Percentiles rank a stretch among this genome's conserved stretches.
Evolutionary conservation across 2,113 vertebrate genomes (phyloP).

Genomic region (Etheostoma spectabile): DNA sequence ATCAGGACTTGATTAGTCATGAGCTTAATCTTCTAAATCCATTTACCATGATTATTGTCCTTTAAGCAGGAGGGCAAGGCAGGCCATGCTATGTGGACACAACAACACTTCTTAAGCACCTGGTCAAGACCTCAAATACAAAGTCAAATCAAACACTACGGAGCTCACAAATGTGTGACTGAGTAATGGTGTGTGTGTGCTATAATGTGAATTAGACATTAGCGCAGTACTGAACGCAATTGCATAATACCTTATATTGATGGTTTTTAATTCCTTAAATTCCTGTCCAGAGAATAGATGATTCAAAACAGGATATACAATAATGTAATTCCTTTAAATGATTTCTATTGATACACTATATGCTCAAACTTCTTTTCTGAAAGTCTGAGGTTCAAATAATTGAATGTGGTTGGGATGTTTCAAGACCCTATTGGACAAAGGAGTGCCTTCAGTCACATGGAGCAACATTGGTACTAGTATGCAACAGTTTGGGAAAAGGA

Average conservation of each 20-base stretch:
- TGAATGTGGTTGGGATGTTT: background rate
- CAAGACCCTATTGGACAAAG: conserved; percentile 15
- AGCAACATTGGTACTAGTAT: conserved; percentile 37
- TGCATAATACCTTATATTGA: background rate
- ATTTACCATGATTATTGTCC: conserved; percentile 55
- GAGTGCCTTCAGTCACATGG: conserved; percentile 5
- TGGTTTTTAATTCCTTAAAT: background rate
- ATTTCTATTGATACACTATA: background rate
- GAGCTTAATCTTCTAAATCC: conserved; percentile 79
- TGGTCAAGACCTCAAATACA: conserved; percentile 1
- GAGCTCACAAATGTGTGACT: background rate
- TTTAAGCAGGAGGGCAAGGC: conserved; percentile 40
- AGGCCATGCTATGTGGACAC: conserved; percentile 9
- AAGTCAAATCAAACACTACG: background rate
- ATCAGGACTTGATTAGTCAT: conserved; percentile 68
- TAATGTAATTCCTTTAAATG: background rate
- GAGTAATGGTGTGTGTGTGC: background rate
- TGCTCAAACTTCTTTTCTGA: background rate
- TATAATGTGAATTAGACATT: background rate
- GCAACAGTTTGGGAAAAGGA: background rate
- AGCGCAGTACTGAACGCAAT: background rate
- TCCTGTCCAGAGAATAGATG: background rate
- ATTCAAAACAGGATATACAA: background rate
- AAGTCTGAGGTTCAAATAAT: background rate
- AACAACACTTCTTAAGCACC: conserved; percentile 13